Percentiles rank a stretch among this genome's conserved stretches.
phyloP scores from a whole-genome alignment of 2,888 invertebrate genomes.

The Tanypteryx hageni region DNA sequence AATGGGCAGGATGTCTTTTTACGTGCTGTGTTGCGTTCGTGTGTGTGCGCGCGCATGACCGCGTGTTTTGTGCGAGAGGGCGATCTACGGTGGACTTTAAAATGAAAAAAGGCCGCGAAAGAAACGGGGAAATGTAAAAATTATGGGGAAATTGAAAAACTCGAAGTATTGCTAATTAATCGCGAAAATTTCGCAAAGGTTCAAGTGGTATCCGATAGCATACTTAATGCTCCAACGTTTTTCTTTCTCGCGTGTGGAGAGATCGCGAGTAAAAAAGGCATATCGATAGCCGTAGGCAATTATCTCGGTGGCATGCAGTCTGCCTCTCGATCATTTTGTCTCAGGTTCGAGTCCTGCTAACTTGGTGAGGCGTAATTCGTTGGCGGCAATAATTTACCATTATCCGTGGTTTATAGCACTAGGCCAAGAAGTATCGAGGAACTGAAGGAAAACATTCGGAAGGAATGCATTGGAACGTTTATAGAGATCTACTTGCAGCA shows the following conservation, averaged over 20 bases:
- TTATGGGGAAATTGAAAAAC: background rate
- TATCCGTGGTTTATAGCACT: background rate
- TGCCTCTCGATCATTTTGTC: background rate
- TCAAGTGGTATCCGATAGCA: slow-evolving; percentile 14
- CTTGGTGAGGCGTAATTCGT: background rate
- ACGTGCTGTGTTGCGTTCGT: background rate
- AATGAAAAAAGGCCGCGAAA: background rate
- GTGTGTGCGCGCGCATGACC: background rate
- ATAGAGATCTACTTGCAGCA: background rate
- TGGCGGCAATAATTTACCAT: background rate
- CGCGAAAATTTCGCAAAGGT: background rate
- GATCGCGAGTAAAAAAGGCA: background rate
- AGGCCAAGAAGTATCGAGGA: background rate
- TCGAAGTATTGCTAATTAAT: slow-evolving; percentile 8
- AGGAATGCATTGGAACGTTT: background rate
- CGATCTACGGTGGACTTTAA: background rate
- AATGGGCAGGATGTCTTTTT: background rate
- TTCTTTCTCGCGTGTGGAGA: background rate
- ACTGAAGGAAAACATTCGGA: background rate
- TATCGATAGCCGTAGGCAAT: background rate
- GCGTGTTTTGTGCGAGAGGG: background rate
- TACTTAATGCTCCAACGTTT: background rate
- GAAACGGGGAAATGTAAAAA: background rate
- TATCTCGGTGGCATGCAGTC: slow-evolving; percentile 19
- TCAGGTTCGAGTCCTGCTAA: background rate